Base-by-base conservation (phyloP, 2,797 vertebrate genomes). In the Eupleurogrammus muticus region DNA sequence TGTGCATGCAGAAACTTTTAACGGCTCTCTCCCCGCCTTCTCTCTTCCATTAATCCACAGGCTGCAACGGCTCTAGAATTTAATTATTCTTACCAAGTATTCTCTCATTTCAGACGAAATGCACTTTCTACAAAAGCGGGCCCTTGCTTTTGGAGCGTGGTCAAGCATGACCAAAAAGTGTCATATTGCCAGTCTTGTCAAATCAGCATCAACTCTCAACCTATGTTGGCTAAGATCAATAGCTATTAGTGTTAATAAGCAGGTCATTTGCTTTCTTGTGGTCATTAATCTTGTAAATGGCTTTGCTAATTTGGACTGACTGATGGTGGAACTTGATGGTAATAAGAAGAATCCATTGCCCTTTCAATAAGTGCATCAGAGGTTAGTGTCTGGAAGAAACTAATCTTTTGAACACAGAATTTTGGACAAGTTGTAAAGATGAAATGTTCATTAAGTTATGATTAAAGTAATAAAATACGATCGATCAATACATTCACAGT, bases 281-380 rank as follows among this genome's bases (percentile, higher is more conserved):
- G 62, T 77, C 84, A 88, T 90, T 89, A 89, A 89, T 89, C 87
- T 89, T 71, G 74, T 75, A 78, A 87, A 90, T 89, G 70, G 77
- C 82, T 85, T 83, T 78, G 74, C 75, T 90, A 83, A 92, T 91
- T 90, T 85, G 81, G 75, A 67, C 66, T 89, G 87, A 87, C 79
- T 86, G 84, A 85, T 87, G 84, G 63, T 66, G 85, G 40, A 83
- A 84, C 75, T 73, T 81, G 67, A 84, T 63, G 78, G 85, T 84
- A 77, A 85, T 81, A 83, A 86, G 50, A 83, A 67, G 59, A 86
- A 88, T 83, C 80, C 73, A 87, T 80, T 84, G 80, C 61, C 81
- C 85, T 90, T 87, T 84, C 59, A 76, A 70, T 74, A 65, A 83
- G 73, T 60, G 70, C 62, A 47, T 77, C 34, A 82, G 74, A 86